Evolutionary conservation across 2,113 vertebrate genomes (phyloP), one percentile per base, ranked within the genome.

Genomic region (Pycnonotus jocosus): DNA sequence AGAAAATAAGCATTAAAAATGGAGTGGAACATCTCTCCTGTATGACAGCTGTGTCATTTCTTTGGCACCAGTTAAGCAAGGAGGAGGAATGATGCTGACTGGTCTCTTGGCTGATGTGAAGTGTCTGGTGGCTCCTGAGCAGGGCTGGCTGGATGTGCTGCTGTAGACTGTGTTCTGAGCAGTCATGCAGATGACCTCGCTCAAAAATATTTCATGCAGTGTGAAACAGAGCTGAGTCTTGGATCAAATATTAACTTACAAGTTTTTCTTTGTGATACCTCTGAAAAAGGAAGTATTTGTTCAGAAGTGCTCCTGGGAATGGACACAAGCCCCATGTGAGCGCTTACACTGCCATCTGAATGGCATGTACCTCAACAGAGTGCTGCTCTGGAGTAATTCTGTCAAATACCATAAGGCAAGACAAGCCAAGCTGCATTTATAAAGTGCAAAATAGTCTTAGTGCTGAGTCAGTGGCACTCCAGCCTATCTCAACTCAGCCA

Each of bases 281-380:
- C 56, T 86, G 72, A 61, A 56, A 71, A 81, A 50, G 76, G 80
- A 94, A 92, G 47, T n/a, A 12, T 78, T 70, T 65, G 45, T 48
- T 92, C 79, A 73, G 71, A 86, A 90, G 58, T 27, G 25, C 47
- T 92, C 16, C 56, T 3, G 22, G 68, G 33, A 31, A 60, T 81
- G 76, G 68, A 22, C 58, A 27, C 2, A 33, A 91, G 71, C 60
- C 68, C 45, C 2, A 4, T 56, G 47, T 54, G 88, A 95, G 83
- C 61, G 87, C 19, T 1, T 72, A 83, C 56, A 66, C 64, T 97
- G 92, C 83, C 86, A 62, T 94, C 95, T 97, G 80, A 93, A 95
- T 95, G 94, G 56, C 28, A 25, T 58, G 72, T 48, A 86, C 78
- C 72, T 92, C 64, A 83, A 5, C 76, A 88, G 85, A 50, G 28